Evolutionary conservation across 2,888 invertebrate genomes (phyloP).

Genomic region (Papilio protenor): DNA sequence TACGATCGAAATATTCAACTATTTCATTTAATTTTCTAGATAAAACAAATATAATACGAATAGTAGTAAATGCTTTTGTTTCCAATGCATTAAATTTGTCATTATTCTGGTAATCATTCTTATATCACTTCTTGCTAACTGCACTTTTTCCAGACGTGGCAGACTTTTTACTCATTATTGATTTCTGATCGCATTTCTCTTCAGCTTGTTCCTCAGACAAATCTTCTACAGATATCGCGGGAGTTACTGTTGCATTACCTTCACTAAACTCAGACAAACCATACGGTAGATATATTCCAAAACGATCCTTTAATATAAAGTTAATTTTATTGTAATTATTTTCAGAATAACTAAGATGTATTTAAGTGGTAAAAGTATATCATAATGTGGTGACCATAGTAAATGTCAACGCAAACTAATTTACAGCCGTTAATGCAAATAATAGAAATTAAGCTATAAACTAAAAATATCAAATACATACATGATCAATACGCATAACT

Average conservation of each 20-base stretch:
- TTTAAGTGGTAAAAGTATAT: no score
- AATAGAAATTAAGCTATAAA: not conserved
- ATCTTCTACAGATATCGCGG: conserved; percentile 59
- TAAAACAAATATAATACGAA: not conserved
- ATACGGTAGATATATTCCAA: conserved; percentile 72
- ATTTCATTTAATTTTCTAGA: not conserved
- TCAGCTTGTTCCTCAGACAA: conserved; percentile 45
- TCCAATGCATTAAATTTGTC: not conserved
- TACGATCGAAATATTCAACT: not conserved
- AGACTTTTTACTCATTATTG: conserved; percentile 55
- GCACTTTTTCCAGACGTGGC: conserved; percentile 50
- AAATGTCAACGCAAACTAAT: not conserved
- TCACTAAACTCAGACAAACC: conserved; percentile 45
- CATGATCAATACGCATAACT: not conserved
- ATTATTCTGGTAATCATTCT: not conserved
- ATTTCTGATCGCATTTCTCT: conserved; percentile 52
- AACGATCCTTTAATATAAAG: conserved; percentile 67
- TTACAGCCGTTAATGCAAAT: not conserved
- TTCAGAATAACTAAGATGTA: not conserved
- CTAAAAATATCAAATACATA: not conserved
- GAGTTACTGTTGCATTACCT: conserved; percentile 65
- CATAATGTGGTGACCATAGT: no score
- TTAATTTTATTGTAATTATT: not conserved
- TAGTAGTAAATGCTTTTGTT: not conserved
- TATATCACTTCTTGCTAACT: conserved; percentile 16